These are phyloP conservation scores for Lepus oiostolus DNA, from an alignment of 2,797 vertebrate species.

Conservation along the genomic window DNA sequence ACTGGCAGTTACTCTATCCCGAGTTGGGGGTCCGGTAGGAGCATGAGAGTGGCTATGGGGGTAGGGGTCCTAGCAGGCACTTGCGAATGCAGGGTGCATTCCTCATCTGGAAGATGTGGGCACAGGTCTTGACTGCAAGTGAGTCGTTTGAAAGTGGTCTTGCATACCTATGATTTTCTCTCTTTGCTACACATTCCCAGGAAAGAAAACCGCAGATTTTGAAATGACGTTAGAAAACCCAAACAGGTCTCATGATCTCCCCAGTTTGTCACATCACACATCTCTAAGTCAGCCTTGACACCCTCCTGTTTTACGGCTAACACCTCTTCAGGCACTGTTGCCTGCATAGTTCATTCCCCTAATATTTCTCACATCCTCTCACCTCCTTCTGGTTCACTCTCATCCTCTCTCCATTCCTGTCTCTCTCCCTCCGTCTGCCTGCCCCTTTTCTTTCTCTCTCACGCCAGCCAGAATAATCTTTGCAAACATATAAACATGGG, in stretches of 20 bases:
- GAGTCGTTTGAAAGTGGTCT: background rate
- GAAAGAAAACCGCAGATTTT: background rate
- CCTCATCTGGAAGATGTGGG: background rate
- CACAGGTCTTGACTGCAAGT: rapidly evolving
- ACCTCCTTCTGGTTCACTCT: background rate
- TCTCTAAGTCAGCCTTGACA: no score
- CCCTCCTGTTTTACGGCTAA: background rate
- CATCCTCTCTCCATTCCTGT: rapidly evolving
- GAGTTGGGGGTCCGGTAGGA: no score
- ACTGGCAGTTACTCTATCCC: rapidly evolving
- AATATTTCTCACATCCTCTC: rapidly evolving
- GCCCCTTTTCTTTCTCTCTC: background rate
- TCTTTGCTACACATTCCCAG: background rate
- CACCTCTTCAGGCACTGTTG: rapidly evolving
- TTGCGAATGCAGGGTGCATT: rapidly evolving
- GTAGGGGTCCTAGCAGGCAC: no score
- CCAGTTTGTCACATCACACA: no score
- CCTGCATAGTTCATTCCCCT: background rate
- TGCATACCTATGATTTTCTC: background rate
- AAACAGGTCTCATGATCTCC: background rate
- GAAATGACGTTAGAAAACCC: background rate
- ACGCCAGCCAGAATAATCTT: background rate
- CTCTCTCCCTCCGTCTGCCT: background rate
- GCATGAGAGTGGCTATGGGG: no score
- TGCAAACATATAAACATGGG: background rate